Percentiles rank a stretch among this genome's conserved stretches.
Evolutionary conservation across 2,797 vertebrate genomes (phyloP).

Genomic region (Nyctibius grandis): DNA sequence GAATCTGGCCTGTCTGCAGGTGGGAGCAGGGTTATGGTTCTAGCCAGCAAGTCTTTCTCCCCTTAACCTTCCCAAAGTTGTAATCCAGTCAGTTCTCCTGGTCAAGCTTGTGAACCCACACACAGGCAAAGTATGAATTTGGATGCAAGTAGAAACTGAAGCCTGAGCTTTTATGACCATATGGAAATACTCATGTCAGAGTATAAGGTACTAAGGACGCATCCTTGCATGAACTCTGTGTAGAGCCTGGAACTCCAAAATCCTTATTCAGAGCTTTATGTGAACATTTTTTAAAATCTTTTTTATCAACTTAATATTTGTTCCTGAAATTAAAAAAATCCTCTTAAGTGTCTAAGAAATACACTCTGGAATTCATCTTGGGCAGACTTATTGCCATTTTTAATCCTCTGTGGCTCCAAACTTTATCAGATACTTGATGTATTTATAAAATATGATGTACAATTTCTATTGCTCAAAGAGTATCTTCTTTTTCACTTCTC

Average conservation of each 20-base stretch:
- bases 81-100: background rate
- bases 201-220: background rate
- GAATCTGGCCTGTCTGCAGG: background rate
- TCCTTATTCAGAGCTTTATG: background rate
- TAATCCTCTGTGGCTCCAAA: background rate
- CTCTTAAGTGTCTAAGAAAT: background rate
- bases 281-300: background rate
- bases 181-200: background rate
- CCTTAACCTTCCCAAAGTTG: background rate
- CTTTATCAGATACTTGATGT: background rate
- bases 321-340: background rate
- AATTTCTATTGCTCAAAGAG: background rate
- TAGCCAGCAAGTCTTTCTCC: background rate
- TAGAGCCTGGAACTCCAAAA: background rate
- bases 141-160: background rate
- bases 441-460: background rate
- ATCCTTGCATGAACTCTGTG: background rate
- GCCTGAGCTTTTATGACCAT: background rate
- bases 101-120: background rate
- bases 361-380: background rate
- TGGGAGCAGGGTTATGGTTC: background rate
- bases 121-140: background rate
- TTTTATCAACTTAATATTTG: background rate
- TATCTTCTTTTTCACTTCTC: background rate
- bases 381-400: background rate